Evolutionary conservation across 1,140 invertebrate genomes (phyloP), one percentile per base, ranked within the genome.

Genomic region (Drosophila fuyamai): DNA sequence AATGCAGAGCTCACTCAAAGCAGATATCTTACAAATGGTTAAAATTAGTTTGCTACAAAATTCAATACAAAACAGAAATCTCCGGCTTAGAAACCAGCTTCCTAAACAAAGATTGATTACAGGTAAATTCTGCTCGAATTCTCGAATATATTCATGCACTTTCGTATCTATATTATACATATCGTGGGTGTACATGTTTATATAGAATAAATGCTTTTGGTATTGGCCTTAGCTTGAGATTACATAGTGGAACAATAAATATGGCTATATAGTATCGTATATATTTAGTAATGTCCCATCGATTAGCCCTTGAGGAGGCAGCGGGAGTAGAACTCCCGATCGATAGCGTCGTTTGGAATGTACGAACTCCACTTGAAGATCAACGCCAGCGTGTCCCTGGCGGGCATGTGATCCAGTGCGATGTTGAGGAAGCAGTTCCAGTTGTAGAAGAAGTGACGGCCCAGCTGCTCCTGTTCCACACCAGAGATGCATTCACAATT

Each of bases 341-440:
- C 91, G 27, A 92, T 91, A 29, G 91, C 91, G 78, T 92, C 91
- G 56, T 91, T 92, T 13, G 91, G 86, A 73, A 92, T 92, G 59
- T 80, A 86, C 10, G 90, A 91, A 38, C 91, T 90, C 90, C 90
- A 92, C 40, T 92, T 92, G 12, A 90, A 90, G 36, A 92, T 89
- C 32, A 92, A 32, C 5, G 80, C 79, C 7, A 92, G 51, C 9
- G 90, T 92, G 7, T 92, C 91, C 1, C 27, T 65, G n/a, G 90
- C 76, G 3, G 74, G 38, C 50, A 92, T 38, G 60, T 91, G 89
- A 41, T 92, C 89, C 47, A 92, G 53, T 1, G 83, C 83, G 10
- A 91, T 86, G 36, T 91, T 89, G 2, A 92, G 71, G 23, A 92
- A 92, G 46, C 91, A 92, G 60, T 92, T 92, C 91, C 91, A 92